A percentile compares a stretch with the other conserved stretches of the same genome.
Conservation (phyloP, 2,113 vertebrate genomes). For the Stictonetta naevosa region DNA sequence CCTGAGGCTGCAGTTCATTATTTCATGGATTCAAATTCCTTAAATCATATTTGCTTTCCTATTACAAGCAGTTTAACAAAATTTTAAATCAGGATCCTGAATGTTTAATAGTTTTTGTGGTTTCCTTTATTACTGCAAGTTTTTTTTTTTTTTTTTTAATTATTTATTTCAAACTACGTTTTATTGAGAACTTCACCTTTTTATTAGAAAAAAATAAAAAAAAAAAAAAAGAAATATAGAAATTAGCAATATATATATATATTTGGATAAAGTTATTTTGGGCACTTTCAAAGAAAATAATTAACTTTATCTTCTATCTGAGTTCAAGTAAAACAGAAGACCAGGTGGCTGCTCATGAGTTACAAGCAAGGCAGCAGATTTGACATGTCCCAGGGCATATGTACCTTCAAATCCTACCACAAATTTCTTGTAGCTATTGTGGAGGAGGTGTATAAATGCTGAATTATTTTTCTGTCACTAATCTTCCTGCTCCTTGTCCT, state of each 20-base stretch:
- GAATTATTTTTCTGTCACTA: neutral
- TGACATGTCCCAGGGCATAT: neutral
- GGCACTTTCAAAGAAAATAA: neutral
- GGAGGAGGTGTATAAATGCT: neutral
- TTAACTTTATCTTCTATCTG: neutral
- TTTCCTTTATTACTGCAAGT: neutral
- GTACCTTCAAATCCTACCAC: neutral
- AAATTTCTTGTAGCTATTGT: neutral
- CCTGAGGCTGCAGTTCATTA: neutral
- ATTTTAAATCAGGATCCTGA: neutral
- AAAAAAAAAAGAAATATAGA: neutral
- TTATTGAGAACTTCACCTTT: neutral
- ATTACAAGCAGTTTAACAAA: neutral
- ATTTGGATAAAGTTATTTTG: neutral
- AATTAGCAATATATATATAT: rapidly evolving
- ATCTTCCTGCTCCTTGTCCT: neutral
- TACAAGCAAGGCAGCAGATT: neutral
- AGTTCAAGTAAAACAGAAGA: neutral
- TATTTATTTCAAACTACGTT: neutral
- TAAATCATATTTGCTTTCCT: neutral
- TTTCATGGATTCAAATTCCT: neutral
- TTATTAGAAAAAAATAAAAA: too few species aligned
- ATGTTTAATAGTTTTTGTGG: neutral
- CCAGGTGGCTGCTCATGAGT: neutral
- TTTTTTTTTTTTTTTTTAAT: neutral